These are phyloP conservation scores for Calameuta pallipes DNA, from an alignment of 2,888 invertebrate species.

Conservation along the genomic window DNA sequence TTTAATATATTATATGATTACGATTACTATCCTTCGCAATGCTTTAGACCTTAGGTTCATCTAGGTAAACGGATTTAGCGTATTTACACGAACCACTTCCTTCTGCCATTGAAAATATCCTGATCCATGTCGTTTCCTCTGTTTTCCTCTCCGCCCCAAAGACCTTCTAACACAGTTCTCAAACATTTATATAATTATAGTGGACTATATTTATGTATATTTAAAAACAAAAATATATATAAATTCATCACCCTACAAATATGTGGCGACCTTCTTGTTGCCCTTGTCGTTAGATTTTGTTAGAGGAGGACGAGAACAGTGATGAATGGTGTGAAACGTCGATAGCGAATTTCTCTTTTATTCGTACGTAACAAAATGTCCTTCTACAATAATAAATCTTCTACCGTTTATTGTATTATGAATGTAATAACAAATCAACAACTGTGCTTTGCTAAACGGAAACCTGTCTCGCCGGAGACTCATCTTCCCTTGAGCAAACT, in stretches of 20 bases:
- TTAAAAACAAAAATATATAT: conserved; percentile 46
- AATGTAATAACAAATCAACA: conserved; percentile 42
- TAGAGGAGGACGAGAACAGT: background rate
- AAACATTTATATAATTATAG: conserved; percentile 53
- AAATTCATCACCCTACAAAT: conserved; percentile 45
- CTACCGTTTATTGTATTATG: conserved; percentile 34
- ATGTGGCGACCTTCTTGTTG: background rate
- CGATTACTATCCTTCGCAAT: conserved; percentile 55
- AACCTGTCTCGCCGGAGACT: background rate
- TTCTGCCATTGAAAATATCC: background rate
- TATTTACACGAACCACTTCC: conserved; percentile 34
- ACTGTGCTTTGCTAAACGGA: conserved; percentile 14
- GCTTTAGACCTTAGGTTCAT: conserved; percentile 56
- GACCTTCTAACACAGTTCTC: conserved; percentile 38
- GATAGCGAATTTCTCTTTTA: background rate
- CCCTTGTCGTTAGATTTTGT: background rate
- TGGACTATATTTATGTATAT: conserved; percentile 60
- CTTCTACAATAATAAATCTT: conserved; percentile 31
- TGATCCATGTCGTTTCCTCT: background rate
- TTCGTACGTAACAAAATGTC: conserved; percentile 41
- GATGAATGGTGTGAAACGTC: background rate
- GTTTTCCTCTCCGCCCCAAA: conserved; percentile 11
- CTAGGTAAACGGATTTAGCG: conserved; percentile 41
- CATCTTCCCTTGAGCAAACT: background rate
- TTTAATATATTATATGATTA: conserved; percentile 63